Base-by-base conservation (phyloP, 2,888 invertebrate species). In the Terebella lapidaria region DNA sequence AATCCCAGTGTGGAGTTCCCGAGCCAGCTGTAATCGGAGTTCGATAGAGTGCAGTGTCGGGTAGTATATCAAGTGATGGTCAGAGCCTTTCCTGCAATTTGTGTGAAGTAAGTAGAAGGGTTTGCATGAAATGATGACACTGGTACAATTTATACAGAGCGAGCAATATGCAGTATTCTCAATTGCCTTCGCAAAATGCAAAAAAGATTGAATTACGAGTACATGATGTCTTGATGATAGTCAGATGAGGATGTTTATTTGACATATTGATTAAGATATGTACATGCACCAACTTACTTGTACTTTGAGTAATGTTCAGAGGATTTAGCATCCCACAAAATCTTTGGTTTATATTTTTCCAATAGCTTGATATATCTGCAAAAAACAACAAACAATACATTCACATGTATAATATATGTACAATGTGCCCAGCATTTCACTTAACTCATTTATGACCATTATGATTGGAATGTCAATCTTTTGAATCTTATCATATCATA, bases 1-100 rank as follows among this genome's bases (percentile, higher is more conserved):
- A 51, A 95, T 84, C 0, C 94, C 94, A 1, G 89, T 89, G 5
- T 90, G 89, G 56, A 92, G 84, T 75, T 90, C 86, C 60, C 84
- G 82, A 0, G 92, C 92, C 54, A 94, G 82, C 61, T 92, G 87
- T 20, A 95, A 82, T 67, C 95, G 84, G 75, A 86, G 85, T 65
- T 90, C 85, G 67, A 95, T 87, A 0, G 94, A 94, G 73, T 87
- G 86, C n/a, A 94, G 81, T 0, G 93, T 90, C 2, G 95, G 95
- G 82, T 88, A 95, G 80, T 91, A 94, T 35, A 94, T 86, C 66
- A 88, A 85, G 76, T 91, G 89, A 24, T 87, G 86, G 24, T 71
- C 70, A 24, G 65, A 62, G 18, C 69, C 15, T 5, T 15, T 53
- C 20, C 53, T 27, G 26, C 15, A 15, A 26, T 25, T 15, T n/a